phyloP scores from a whole-genome alignment of 23 tunicate species.

The Aplidium turbinatum region DNA sequence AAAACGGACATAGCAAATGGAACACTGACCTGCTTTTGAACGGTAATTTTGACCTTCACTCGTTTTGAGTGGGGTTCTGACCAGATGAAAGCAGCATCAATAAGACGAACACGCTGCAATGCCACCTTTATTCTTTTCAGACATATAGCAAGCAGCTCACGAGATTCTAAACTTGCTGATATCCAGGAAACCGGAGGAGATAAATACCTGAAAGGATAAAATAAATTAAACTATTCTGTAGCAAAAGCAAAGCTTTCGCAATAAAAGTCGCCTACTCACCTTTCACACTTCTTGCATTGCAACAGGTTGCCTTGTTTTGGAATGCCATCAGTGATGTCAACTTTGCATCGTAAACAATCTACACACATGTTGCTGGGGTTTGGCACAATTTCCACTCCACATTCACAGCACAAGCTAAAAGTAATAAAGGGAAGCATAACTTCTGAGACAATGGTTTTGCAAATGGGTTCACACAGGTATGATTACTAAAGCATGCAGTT shows the following conservation, averaged over 20 bases:
- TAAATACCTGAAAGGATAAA: constrained; percentile 41
- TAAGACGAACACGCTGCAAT: constrained; percentile 74
- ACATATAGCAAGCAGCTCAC: constrained; percentile 87
- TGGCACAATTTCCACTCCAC: constrained; percentile 80
- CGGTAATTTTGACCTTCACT: constrained; percentile 82
- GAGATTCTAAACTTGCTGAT: constrained; percentile 75
- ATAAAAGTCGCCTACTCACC: too few relatives aligned
- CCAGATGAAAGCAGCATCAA: constrained; percentile 94
- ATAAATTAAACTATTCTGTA: too few relatives aligned
- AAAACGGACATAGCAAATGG: background rate
- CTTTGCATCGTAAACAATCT: constrained; percentile 83
- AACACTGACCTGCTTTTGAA: constrained; percentile 97
- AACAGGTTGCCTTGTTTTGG: constrained; percentile 84
- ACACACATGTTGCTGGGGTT: constrained; percentile 96
- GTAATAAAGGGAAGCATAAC: too few relatives aligned
- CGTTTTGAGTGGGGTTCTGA: constrained; percentile 99
- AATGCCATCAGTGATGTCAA: constrained; percentile 94
- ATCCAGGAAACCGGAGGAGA: constrained; percentile 91
- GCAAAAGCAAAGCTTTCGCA: too few relatives aligned
- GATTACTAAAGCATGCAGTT: too few relatives aligned
- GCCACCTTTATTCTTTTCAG: constrained; percentile 75
- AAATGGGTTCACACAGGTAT: too few relatives aligned
- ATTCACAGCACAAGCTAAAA: constrained; percentile 81
- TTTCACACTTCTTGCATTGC: constrained; percentile 82
- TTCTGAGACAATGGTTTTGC: too few relatives aligned